Evolutionary conservation across 2,888 invertebrate species (phyloP).

Genomic region (Apodemia duryi): DNA sequence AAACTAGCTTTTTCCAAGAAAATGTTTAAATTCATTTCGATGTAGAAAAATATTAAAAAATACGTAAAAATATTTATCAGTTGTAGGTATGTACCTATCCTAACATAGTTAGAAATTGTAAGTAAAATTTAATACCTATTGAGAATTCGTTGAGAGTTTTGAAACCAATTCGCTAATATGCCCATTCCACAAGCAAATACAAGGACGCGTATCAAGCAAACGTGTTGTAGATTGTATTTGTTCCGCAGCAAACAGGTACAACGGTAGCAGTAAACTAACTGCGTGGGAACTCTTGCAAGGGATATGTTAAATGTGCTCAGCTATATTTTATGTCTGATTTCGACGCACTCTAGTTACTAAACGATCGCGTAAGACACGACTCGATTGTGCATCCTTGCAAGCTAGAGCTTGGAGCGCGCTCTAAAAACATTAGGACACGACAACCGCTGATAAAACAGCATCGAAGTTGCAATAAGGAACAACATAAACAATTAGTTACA

Average conservation of each 20-base stretch:
- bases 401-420: conserved; percentile 29
- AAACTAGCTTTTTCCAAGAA: too few species aligned
- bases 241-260: conserved; percentile 28
- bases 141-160: neutral
- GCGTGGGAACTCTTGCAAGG: conserved; percentile 63
- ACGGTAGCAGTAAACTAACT: conserved; percentile 34
- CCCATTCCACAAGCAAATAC: conserved; percentile 12
- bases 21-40: too few species aligned
- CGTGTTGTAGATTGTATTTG: conserved; percentile 25
- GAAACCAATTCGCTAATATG: neutral
- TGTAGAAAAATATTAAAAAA: too few species aligned
- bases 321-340: conserved; percentile 63
- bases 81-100: neutral
- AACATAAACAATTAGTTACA: conserved; percentile 18
- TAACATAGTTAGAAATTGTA: neutral
- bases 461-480: conserved; percentile 17
- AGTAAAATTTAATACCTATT: neutral
- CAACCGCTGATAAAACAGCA: conserved; percentile 18
- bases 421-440: conserved; percentile 19
- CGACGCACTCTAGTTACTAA: conserved; percentile 52
- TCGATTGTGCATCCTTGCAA: conserved; percentile 65
- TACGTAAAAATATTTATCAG: too few species aligned
- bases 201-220: conserved; percentile 18
- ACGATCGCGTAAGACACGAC: conserved; percentile 54
- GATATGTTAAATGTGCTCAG: conserved; percentile 44